A percentile compares a stretch with the other conserved stretches of the same genome.
Conservation (phyloP, 1,140 invertebrate genomes). For the Lasioglossum albipes region DNA sequence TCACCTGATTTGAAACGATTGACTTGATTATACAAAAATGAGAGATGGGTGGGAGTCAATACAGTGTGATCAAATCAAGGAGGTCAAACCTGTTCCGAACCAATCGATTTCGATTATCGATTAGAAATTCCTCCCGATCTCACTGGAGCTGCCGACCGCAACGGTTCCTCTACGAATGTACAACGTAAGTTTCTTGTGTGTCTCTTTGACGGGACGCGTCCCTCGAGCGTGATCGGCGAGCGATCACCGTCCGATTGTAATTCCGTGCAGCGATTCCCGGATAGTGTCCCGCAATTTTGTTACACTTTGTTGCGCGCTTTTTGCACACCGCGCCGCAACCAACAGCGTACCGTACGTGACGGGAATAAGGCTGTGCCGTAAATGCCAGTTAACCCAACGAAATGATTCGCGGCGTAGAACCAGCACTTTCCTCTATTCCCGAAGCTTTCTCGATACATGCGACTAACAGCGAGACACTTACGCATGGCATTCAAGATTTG, state of each 20-base stretch:
- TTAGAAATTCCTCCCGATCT: no score
- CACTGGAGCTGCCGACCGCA: no score
- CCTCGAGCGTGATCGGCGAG: conserved; percentile 9
- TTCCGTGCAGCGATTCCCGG: conserved; percentile 30
- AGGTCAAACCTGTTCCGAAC: no score
- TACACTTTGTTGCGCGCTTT: conserved; percentile 47
- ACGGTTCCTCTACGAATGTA: not conserved
- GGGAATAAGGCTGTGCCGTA: not conserved
- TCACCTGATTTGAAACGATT: no score
- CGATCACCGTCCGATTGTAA: conserved; percentile 16
- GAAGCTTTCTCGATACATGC: conserved; percentile 5
- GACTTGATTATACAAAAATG: no score
- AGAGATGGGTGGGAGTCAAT: no score
- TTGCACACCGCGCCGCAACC: conserved; percentile 10
- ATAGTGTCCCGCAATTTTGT: conserved; percentile 42
- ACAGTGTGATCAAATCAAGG: no score
- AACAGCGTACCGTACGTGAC: conserved; percentile 34
- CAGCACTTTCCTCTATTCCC: not conserved
- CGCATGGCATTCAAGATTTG: no score
- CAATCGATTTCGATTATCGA: no score
- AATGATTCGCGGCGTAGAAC: conserved; percentile 28
- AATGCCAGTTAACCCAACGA: conserved; percentile 30
- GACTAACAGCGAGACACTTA: no score
- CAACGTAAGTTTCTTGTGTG: not conserved
- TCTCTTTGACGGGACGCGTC: not conserved